Conservation (phyloP, 2,113 vertebrate species). For the Pardalotus punctatus region DNA sequence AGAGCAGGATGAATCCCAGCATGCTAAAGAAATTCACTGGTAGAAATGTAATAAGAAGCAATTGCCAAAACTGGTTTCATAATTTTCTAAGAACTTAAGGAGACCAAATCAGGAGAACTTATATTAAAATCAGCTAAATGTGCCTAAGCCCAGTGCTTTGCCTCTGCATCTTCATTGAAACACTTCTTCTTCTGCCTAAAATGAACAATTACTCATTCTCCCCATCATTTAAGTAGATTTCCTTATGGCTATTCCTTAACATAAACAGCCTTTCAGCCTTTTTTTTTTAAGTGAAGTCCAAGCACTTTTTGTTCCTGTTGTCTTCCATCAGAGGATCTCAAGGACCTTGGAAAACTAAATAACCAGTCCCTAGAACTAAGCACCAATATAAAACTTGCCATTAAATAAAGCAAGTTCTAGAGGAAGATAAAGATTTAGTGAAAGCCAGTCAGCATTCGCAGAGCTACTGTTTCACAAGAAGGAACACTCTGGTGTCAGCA, state of each 20-base stretch:
- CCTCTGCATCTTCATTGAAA: neutral
- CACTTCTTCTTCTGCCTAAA: neutral
- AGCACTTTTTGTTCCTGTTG: neutral
- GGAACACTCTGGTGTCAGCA: neutral
- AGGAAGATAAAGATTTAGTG: neutral
- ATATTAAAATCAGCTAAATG: neutral
- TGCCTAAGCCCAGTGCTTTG: neutral
- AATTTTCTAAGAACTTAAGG: neutral
- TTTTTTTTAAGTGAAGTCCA: neutral
- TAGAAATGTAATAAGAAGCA: neutral
- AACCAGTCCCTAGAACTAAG: neutral
- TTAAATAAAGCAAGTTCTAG: neutral
- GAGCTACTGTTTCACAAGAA: neutral
- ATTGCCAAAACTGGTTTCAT: neutral
- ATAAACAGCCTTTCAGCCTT: neutral
- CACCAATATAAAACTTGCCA: neutral
- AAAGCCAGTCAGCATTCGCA: constrained; percentile 1
- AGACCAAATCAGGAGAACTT: neutral
- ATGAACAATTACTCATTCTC: neutral
- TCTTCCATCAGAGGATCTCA: neutral
- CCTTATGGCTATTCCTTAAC: neutral
- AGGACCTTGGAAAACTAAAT: neutral
- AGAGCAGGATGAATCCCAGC: neutral
- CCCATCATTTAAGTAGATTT: neutral
- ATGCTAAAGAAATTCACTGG: neutral